A percentile compares a stretch with the other conserved stretches of the same genome.
Conservation (phyloP, 2,888 invertebrate species). For the Pristionchus fissidentatus region DNA sequence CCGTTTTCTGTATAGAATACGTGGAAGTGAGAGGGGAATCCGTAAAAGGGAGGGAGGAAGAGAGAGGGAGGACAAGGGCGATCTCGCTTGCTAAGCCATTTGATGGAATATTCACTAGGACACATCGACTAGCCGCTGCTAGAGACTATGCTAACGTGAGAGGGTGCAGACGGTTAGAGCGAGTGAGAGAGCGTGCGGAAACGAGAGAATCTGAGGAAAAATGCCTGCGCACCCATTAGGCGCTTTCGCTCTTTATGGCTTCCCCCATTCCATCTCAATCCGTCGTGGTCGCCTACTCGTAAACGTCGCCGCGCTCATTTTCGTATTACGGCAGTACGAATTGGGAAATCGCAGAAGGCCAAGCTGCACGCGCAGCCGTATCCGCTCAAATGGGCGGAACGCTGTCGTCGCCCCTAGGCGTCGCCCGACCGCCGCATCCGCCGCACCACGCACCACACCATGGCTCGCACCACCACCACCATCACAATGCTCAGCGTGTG, state of each 20-base stretch:
- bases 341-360: constrained; percentile 37
- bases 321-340: neutral
- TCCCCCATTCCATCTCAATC: neutral
- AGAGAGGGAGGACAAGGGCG: constrained; percentile 13
- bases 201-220: neutral
- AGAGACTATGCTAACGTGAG: neutral
- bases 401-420: constrained; percentile 63
- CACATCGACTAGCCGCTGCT: neutral
- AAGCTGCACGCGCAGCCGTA: constrained; percentile 4
- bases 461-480: constrained; percentile 10
- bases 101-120: constrained; percentile 44
- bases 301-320: constrained; percentile 30
- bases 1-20: neutral
- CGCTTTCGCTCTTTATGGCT: constrained; percentile 23
- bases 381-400: constrained; percentile 62
- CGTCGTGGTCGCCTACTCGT: constrained; percentile 20
- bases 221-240: constrained; percentile 32
- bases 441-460: constrained; percentile 39
- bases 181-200: neutral
- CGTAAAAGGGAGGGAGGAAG: neutral
- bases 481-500: constrained; percentile 7
- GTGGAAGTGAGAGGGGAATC: neutral
- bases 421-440: constrained; percentile 38
- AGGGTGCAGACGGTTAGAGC: neutral
- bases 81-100: neutral